Evolutionary conservation across 2,113 vertebrate species (phyloP), one percentile per base, ranked within the genome.

Genomic region (Ranitomeya variabilis): DNA sequence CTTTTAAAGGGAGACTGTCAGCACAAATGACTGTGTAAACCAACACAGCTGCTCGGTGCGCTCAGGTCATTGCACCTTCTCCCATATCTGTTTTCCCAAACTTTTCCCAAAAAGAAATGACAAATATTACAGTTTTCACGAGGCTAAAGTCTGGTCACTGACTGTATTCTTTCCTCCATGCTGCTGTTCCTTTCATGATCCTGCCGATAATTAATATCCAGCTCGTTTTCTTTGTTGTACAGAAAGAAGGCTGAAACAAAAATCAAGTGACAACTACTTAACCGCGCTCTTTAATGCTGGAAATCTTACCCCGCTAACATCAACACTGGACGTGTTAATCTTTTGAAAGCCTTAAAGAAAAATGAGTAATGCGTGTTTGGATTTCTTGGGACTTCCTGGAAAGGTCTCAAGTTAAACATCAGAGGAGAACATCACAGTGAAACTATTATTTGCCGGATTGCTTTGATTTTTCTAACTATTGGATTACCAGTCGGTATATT

Each of bases 391-490:
- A 67, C 62, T 15, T 31, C 13, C 13, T 51, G 60, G 37, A 64
- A 83, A 83, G 37, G 26, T 45, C 23, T 31, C 37, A 81, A 37
- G 54, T 19, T 62, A 64, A 45, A 82, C 57, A 82, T 82, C 23
- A 82, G n/a, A 60, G 55, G 62, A 13, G 16, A 62, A 19, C 15
- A 51, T 82, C 62, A 19, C 37, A 1, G 31, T 3, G 26, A 66
- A 52, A 83, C 62, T 83, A n/a, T 11, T 83, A 51, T 67, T 45
- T 64, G n/a, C 37, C 52, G 80, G 37, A 83, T 15, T 64, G 18
- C 19, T 66, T 69, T 69, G 19, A 69, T 16, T 26, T 74, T 74
- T 74, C 2, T 26, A 74, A 45, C 71, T 45, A 3, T 45, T 74
- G 71, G 71, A 74, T 74, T 74, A 45, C 15, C 14, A 19, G 31